Evolutionary conservation across 2,113 vertebrate species (phyloP).

Genomic region (Ellobius talpinus): DNA sequence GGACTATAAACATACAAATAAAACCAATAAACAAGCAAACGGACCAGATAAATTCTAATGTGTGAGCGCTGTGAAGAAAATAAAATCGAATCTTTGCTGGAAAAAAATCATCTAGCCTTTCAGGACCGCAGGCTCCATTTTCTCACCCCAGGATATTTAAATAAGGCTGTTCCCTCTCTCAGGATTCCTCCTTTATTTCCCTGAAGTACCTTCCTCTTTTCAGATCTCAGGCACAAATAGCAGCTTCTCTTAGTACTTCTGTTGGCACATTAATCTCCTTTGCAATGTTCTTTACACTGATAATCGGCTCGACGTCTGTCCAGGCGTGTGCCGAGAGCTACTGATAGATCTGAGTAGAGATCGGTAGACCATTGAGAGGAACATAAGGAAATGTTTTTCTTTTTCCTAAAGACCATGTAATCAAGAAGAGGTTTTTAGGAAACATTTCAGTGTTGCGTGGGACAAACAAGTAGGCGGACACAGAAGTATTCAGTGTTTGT

Average conservation of each 20-base stretch:
- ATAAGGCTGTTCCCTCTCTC: constrained; percentile 11
- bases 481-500: constrained; percentile 34
- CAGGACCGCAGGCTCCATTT: neutral
- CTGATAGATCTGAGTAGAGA: neutral
- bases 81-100: constrained; percentile 12
- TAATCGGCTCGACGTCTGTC: constrained; percentile 3
- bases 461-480: constrained; percentile 40
- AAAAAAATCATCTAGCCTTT: constrained; percentile 54
- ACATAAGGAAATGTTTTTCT: constrained; percentile 10
- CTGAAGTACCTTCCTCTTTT: neutral
- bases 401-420: neutral
- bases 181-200: neutral
- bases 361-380: constrained; percentile 25
- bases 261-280: neutral
- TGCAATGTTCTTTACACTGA: constrained; percentile 4
- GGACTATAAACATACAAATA: constrained; percentile 46
- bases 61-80: constrained; percentile 18
- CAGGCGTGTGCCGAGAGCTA: neutral
- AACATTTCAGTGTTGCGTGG: neutral
- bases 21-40: constrained; percentile 42
- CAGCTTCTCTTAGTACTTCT: constrained; percentile 5
- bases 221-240: constrained; percentile 32
- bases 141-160: constrained; percentile 34
- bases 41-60: neutral
- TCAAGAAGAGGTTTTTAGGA: constrained; percentile 22